Percentiles rank a stretch among this genome's conserved stretches.
Conservation (phyloP, 2,888 invertebrate species). For the Dicyrtoma fusca region DNA sequence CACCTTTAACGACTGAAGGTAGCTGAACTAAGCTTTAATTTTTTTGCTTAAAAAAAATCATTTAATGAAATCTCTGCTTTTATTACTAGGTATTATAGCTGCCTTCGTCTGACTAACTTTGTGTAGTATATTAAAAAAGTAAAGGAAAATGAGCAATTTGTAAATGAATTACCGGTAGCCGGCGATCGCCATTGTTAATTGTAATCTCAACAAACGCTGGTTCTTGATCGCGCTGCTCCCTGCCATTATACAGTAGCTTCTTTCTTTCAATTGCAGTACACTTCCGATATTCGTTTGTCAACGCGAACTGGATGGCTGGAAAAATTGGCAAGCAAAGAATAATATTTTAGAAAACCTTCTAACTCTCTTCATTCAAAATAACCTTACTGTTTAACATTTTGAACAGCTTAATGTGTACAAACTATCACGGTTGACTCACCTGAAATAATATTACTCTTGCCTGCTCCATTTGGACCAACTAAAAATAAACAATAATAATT, state of each 20-base stretch:
- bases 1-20: neutral
- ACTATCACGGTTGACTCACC: no score
- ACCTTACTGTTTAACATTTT: no score
- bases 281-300: conserved; percentile 39
- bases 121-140: no score
- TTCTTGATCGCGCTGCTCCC: neutral
- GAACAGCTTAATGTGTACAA: no score
- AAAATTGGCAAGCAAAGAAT: no score
- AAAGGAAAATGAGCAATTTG: no score
- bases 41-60: neutral
- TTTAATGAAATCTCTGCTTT: neutral
- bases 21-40: neutral
- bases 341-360: no score
- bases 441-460: no score
- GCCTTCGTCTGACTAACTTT: no score
- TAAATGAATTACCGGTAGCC: conserved; percentile 29
- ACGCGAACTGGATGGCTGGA: conserved; percentile 45
- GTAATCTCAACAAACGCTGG: conserved; percentile 46
- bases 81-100: neutral
- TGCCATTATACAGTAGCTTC: conserved; percentile 37
- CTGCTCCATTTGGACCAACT: no score
- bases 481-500: no score
- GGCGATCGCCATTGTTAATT: conserved; percentile 46
- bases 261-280: conserved; percentile 26
- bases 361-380: no score